phyloP scores from a whole-genome alignment of 2,113 vertebrate genomes.

The Nycticebus coucang region DNA sequence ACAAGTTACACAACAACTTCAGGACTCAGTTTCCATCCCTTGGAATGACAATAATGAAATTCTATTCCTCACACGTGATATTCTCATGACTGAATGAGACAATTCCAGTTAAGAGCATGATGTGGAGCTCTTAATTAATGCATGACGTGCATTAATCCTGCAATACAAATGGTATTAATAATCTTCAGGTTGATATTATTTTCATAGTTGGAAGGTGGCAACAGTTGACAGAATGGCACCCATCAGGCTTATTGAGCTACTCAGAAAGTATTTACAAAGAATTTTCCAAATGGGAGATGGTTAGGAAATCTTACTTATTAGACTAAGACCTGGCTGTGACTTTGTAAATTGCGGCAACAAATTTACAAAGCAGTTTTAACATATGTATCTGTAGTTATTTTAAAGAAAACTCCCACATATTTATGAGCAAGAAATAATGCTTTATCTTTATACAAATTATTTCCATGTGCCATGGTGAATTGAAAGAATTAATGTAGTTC shows the following conservation, averaged over 20 bases:
- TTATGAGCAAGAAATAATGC: background rate
- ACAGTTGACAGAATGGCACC: background rate
- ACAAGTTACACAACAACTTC: background rate
- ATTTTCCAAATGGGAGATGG: background rate
- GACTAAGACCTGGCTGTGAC: background rate
- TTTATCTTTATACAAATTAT: constrained; percentile 26
- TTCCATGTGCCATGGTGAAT: background rate
- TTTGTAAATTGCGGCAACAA: background rate
- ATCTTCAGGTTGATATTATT: background rate
- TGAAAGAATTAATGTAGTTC: constrained; percentile 30
- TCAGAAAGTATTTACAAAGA: constrained; percentile 18
- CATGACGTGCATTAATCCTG: background rate
- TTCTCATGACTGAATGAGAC: background rate
- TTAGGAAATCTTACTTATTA: constrained; percentile 8
- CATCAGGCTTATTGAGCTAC: background rate
- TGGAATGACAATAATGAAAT: background rate
- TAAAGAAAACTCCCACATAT: background rate
- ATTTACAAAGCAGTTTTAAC: background rate
- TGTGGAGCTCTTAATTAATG: too few species aligned
- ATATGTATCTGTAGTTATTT: background rate
- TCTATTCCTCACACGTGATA: background rate
- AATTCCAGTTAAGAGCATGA: background rate
- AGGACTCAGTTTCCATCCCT: background rate
- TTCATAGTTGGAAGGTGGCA: background rate
- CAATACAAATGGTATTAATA: background rate